phyloP scores from a whole-genome alignment of 2,888 invertebrate genomes.

The Nymphalis c-album region DNA sequence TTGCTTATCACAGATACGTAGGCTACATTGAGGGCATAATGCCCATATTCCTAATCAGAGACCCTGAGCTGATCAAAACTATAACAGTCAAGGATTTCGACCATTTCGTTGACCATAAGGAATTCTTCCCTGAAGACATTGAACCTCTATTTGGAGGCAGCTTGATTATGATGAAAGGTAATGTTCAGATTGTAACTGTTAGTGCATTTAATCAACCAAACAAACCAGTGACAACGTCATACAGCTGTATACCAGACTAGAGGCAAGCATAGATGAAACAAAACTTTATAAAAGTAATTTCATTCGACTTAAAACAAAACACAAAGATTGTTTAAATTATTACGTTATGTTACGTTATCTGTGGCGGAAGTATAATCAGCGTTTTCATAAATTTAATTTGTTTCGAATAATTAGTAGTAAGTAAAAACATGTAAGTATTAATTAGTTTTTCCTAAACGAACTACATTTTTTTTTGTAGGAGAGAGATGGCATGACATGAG shows the following conservation, averaged over 20 bases:
- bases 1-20: slow-evolving; percentile 58
- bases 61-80: slow-evolving; percentile 77
- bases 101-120: slow-evolving; percentile 75
- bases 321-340: not conserved
- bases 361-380: too few species aligned
- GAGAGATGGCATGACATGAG: slow-evolving; percentile 77
- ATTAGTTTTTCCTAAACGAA: too few species aligned
- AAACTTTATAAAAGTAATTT: too few species aligned
- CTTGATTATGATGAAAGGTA: slow-evolving; percentile 63
- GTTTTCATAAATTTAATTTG: too few species aligned
- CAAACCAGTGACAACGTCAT: too few species aligned
- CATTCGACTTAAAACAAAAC: too few species aligned
- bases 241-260: too few species aligned
- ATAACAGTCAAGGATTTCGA: slow-evolving; percentile 82
- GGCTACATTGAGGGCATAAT: slow-evolving; percentile 66
- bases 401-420: too few species aligned
- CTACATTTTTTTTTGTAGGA: slow-evolving; percentile 49
- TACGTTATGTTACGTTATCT: not conserved
- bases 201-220: too few species aligned
- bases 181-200: not conserved
- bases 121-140: slow-evolving; percentile 57
- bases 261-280: too few species aligned
- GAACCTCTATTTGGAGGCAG: slow-evolving; percentile 71
- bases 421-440: too few species aligned
- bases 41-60: slow-evolving; percentile 69